phyloP scores from a whole-genome alignment of 2,888 invertebrate species.

The Camponotus fellah region DNA sequence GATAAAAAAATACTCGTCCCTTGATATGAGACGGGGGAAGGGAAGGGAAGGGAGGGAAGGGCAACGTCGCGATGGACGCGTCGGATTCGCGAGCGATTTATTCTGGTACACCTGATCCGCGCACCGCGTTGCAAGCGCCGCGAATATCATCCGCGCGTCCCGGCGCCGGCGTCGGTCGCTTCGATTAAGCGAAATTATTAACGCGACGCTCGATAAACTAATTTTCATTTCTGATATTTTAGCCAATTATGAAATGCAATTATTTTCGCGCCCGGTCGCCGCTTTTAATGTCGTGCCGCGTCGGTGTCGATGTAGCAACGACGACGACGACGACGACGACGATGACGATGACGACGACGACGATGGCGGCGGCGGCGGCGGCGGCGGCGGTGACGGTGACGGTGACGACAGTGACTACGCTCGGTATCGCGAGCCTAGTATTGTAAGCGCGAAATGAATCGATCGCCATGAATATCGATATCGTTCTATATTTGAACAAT shows the following conservation, averaged over 20 bases:
- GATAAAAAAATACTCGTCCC: slow-evolving; percentile 49
- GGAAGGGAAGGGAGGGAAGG: background rate
- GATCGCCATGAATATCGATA: background rate
- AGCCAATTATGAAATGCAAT: slow-evolving; percentile 83
- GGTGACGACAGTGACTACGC: background rate
- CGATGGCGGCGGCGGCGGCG: slow-evolving; percentile 1
- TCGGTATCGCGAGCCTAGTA: slow-evolving; percentile 18
- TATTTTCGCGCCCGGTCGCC: slow-evolving; percentile 80
- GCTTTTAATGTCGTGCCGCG: slow-evolving; percentile 80
- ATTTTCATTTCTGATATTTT: slow-evolving; percentile 83
- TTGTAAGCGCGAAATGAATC: slow-evolving; percentile 71
- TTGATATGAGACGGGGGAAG: slow-evolving; percentile 2
- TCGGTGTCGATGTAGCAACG: slow-evolving; percentile 66
- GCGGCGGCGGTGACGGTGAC: background rate
- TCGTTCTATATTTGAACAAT: background rate
- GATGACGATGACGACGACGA: background rate
- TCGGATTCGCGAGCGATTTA: slow-evolving; percentile 70
- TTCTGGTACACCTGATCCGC: slow-evolving; percentile 73
- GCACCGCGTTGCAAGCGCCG: slow-evolving; percentile 62
- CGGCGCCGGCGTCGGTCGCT: slow-evolving; percentile 72
- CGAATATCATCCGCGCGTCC: slow-evolving; percentile 68
- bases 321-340: slow-evolving; percentile 33
- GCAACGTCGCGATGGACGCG: slow-evolving; percentile 27
- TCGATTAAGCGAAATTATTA: slow-evolving; percentile 82
- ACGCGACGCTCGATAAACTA: slow-evolving; percentile 80